Base-by-base conservation (phyloP, 2,113 vertebrate species). In the Nibea coibor region DNA sequence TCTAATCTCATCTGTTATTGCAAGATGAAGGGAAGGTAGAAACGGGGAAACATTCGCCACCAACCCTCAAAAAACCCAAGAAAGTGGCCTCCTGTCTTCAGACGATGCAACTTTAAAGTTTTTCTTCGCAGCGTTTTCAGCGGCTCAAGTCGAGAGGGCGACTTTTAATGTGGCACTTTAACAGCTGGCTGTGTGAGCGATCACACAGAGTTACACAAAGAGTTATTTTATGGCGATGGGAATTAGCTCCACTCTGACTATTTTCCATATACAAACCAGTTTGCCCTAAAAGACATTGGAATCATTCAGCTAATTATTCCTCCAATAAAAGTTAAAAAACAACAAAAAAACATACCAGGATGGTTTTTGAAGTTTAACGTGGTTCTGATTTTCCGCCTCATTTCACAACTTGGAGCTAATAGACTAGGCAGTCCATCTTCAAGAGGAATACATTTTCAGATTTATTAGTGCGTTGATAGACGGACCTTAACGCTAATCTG, bases 311-410 rank as follows among this genome's bases (percentile, higher is more conserved):
- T 81, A 72, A 86, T 85, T 77, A 61, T 78, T 75, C 35, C 74
- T 42, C 47, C 48, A 57, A 86, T 39, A 73, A 76, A 59, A 63
- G 20, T 12, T 65, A 19, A 50, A 50, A 50, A 16, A 26, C 24
- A 26, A 26, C 3, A 51, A 75, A 61, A 75, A 61, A 62, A 62
- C 11, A 35, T 14, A 39, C 3, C 19, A 48, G 43, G 47, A 72
- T 5, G 15, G 1, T 50, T 83, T 48, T 71, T 71, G 0, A 7
- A 78, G 35, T 77, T 51, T 19, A 62, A 35, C 62, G 35, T 89
- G 87, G 72, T 85, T 90, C 56, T 84, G 73, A 91, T 93, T 92
- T 92, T 91, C 90, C 89, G 86, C 53, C 78, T 89, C 85, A 88
- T 92, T 92, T 86, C 78, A 53, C 35, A 39, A 43, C 53, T 59